Conservation (phyloP, 2,113 vertebrate species). For the Callipepla squamata region DNA sequence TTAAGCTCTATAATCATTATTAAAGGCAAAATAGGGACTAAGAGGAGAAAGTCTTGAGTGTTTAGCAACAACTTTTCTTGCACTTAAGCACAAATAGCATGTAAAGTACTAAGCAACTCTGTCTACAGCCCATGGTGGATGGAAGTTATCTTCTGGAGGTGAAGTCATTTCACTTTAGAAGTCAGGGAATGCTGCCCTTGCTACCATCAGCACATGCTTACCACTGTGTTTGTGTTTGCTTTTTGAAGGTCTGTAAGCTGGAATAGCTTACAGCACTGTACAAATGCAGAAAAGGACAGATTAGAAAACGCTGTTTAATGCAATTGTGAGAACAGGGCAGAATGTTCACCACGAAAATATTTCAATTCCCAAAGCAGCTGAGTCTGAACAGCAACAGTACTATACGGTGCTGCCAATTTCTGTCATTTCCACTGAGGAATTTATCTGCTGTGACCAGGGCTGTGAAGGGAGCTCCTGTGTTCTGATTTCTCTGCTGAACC, state of each 20-base stretch:
- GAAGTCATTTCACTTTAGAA: background rate
- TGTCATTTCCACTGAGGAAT: background rate
- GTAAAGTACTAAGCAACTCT: background rate
- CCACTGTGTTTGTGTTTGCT: background rate
- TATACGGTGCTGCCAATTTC: background rate
- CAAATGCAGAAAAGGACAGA: background rate
- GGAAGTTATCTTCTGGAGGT: background rate
- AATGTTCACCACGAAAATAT: background rate
- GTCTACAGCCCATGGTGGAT: background rate
- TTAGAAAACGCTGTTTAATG: background rate
- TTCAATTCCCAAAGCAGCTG: background rate
- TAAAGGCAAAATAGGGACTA: background rate
- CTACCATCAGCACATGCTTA: background rate
- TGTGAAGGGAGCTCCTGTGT: background rate
- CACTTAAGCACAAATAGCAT: background rate
- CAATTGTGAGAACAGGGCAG: background rate
- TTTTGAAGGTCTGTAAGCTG: background rate
- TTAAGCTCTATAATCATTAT: background rate
- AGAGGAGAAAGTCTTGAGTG: background rate
- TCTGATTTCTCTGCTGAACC: background rate
- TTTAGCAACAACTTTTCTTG: background rate
- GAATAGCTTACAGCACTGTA: background rate
- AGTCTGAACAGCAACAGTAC: background rate
- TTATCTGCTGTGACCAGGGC: background rate
- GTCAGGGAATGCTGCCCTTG: background rate